A percentile compares a stretch with the other conserved stretches of the same genome.
Conservation (phyloP, 2,888 invertebrate genomes). For the Drosophila kambysellisi region DNA sequence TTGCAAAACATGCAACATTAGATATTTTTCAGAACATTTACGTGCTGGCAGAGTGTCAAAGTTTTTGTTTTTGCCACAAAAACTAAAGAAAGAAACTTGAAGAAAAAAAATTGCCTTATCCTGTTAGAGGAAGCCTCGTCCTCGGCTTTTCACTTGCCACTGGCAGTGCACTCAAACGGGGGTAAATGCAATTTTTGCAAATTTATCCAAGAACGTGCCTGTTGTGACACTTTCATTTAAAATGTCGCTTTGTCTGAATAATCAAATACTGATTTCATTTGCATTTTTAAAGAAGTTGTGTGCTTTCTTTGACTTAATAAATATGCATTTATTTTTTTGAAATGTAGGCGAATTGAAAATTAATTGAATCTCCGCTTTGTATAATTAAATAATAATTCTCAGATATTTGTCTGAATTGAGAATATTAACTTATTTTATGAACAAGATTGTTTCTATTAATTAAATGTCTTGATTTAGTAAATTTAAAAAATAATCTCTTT, state of each 20-base stretch:
- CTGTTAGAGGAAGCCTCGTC: constrained; percentile 3
- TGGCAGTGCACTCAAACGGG: constrained; percentile 42
- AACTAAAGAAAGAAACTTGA: not conserved
- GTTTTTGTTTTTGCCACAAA: constrained; percentile 25
- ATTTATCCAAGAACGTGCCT: constrained; percentile 60
- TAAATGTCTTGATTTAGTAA: not conserved
- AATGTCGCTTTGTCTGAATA: not conserved
- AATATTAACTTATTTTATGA: not conserved
- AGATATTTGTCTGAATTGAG: not conserved
- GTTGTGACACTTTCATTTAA: not conserved
- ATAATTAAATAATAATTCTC: not conserved
- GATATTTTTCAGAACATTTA: constrained; percentile 33
- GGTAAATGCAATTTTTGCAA: constrained; percentile 42
- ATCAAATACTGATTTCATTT: constrained; percentile 17
- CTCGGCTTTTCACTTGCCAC: constrained; percentile 42
- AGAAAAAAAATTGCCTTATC: constrained; percentile 25
- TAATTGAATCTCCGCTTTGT: not conserved
- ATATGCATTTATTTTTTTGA: not conserved
- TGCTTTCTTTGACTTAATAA: not conserved
- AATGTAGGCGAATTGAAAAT: not conserved
- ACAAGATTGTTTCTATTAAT: not conserved
- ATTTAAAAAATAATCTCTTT: not conserved
- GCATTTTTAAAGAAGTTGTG: not conserved
- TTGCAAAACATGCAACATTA: constrained; percentile 16
- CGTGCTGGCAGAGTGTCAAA: constrained; percentile 41